Evolutionary conservation across 1,140 invertebrate species (phyloP), one percentile per base, ranked within the genome.

Genomic region (Orchestia grillus): DNA sequence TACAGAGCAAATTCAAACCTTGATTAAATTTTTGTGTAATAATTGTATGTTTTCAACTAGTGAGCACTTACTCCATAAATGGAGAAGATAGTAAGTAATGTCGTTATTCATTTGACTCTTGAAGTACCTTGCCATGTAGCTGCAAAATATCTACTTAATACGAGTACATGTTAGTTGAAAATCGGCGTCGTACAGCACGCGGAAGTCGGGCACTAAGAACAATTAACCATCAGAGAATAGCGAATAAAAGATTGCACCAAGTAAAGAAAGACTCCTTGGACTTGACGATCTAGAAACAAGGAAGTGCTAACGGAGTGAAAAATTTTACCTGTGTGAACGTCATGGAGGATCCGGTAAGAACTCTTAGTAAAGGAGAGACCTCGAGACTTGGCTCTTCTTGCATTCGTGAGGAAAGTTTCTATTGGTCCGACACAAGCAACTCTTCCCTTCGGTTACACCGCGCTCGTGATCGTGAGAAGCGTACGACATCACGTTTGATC

Each of bases 391-490:
- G 28, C 6, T 90, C n/a, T 41, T 90, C 88, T 41, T 90, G 15
- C 41, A 36, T 77, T 90, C 88, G 88, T 90, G 88, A 90, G 41
- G 88, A 90, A 90, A 90, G 88, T 90, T 90, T 90, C 88, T 90
- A 42, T 41, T 42, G 36, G 88, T 90, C n/a, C n/a, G 43, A 43
- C 88, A 90, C 88, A 44, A 90, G 11, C 88, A 36, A 90, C 88
- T 42, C 62, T 77, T 77, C 36, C 62, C 62, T 23, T 77, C 28
- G 62, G 62, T 77, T 36, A 36, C 11, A 77, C 28, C 62, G 62
- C 11, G 62, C 62, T 77, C 62, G 62, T 77, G 62, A 77, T 77
- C 62, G 62, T 77, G 62, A 77, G 62, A 36, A 77, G 62, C 62
- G 15, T 15, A 77, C 62, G 62, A 77, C 62, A 36, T 28, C 62